A percentile compares a stretch with the other conserved stretches of the same genome.
These are phyloP conservation scores for Hydriomena furcata DNA, from an alignment of 2,888 invertebrate species.

Conservation along the genomic window DNA sequence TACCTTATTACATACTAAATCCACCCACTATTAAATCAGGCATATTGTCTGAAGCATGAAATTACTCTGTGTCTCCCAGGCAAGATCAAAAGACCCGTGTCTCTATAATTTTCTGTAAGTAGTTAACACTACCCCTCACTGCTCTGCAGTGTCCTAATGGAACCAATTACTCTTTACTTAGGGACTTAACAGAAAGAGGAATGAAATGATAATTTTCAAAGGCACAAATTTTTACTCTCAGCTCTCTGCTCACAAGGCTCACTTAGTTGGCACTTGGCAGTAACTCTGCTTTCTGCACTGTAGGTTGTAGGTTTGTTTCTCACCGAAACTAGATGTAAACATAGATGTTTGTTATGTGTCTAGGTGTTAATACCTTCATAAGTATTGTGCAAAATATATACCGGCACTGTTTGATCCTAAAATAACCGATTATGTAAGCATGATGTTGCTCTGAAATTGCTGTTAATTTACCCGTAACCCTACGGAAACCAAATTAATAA, in stretches of 20 bases:
- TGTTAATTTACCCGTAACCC: background rate
- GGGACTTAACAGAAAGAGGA: background rate
- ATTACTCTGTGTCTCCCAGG: constrained; percentile 4
- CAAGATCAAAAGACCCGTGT: constrained; percentile 20
- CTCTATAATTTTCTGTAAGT: constrained; percentile 14
- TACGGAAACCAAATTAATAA: constrained; percentile 16
- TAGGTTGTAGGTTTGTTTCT: no score
- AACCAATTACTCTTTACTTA: constrained; percentile 18
- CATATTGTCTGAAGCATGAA: background rate
- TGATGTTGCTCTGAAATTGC: background rate
- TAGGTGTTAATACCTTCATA: no score
- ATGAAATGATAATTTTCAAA: no score
- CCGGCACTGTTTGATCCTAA: no score
- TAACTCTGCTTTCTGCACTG: no score
- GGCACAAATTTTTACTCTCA: no score
- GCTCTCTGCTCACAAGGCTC: no score
- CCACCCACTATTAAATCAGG: constrained; percentile 9
- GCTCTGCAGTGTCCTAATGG: constrained; percentile 8
- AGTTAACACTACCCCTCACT: constrained; percentile 5
- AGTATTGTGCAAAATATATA: no score
- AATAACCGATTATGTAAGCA: no score
- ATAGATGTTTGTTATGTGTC: no score
- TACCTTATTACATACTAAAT: constrained; percentile 1
- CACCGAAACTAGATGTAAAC: no score
- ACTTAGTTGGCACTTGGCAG: no score